These are phyloP conservation scores for Copidosoma floridanum DNA, from an alignment of 1,140 invertebrate genomes.

Conservation along the genomic window DNA sequence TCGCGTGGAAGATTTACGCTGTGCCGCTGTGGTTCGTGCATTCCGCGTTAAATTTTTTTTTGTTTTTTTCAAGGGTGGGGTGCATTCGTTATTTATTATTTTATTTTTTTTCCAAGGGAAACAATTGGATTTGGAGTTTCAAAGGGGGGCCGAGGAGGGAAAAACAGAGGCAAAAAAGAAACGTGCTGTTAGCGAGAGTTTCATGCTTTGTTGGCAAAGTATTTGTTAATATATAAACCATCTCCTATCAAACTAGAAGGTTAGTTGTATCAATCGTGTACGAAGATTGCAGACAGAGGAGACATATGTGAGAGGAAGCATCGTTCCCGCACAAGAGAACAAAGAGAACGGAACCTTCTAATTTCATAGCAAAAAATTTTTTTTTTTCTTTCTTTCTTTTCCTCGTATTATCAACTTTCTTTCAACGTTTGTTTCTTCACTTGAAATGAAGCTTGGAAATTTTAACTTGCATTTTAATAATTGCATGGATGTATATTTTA, in stretches of 20 bases:
- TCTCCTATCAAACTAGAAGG: constrained; percentile 28
- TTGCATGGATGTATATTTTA: constrained; percentile 2
- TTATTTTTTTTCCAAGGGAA: constrained; percentile 10
- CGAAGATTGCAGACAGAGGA: neutral
- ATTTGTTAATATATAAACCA: too few relatives aligned
- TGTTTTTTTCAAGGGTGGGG: constrained; percentile 31
- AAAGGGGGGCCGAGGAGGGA: neutral
- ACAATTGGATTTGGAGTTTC: constrained; percentile 6
- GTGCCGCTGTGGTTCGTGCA: constrained; percentile 51
- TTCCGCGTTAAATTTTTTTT: constrained; percentile 43
- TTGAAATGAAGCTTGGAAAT: too few relatives aligned
- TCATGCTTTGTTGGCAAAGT: constrained; percentile 42
- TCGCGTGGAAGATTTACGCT: constrained; percentile 53
- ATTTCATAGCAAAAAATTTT: constrained; percentile 20
- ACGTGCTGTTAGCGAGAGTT: constrained; percentile 51
- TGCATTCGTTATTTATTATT: constrained; percentile 29
- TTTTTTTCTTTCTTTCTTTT: neutral
- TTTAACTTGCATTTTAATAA: too few relatives aligned
- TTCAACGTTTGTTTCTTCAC: too few relatives aligned
- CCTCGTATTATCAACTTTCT: too few relatives aligned
- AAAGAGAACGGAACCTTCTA: constrained; percentile 20
- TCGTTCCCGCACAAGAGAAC: neutral
- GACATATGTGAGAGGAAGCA: neutral
- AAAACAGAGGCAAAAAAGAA: constrained; percentile 45
- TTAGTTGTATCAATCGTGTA: too few relatives aligned